Evolutionary conservation across 2,888 invertebrate genomes (phyloP).

Genomic region (Agriopis aurantiaria): DNA sequence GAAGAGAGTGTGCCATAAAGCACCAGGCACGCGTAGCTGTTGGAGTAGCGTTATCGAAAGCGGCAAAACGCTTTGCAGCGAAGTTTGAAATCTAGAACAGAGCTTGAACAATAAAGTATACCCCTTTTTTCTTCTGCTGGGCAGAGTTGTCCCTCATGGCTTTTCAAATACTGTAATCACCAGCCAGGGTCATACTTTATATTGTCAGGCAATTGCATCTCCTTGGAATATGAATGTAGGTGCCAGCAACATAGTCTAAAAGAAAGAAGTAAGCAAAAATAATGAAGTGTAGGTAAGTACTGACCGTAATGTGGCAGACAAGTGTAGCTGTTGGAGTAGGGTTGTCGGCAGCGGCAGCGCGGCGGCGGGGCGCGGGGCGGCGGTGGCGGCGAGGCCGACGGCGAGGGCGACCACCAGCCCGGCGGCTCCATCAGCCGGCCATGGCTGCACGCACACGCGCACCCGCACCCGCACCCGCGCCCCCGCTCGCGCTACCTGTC

Average conservation of each 20-base stretch:
- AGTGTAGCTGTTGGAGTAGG: constrained; percentile 78
- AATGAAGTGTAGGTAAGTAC: not conserved
- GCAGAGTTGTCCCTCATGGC: too few species aligned
- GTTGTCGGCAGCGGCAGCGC: constrained; percentile 81
- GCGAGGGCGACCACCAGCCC: constrained; percentile 80
- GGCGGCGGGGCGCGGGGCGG: constrained; percentile 80
- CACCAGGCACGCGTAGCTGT: too few species aligned
- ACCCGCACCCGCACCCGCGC: constrained; percentile 75
- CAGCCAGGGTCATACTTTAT: too few species aligned
- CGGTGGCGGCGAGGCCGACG: constrained; percentile 81
- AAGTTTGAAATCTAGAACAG: too few species aligned
- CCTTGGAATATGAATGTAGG: too few species aligned
- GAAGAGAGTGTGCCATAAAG: too few species aligned
- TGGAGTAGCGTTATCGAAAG: too few species aligned
- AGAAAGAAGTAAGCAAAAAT: not conserved
- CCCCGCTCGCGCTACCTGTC: constrained; percentile 80
- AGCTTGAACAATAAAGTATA: too few species aligned
- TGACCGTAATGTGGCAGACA: constrained; percentile 80
- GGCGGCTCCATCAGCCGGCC: constrained; percentile 81
- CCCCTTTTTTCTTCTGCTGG: too few species aligned
- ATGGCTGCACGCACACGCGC: constrained; percentile 78
- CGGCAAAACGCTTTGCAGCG: too few species aligned
- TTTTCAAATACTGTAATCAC: too few species aligned
- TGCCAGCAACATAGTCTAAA: not conserved
- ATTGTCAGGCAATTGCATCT: too few species aligned